Evolutionary conservation across 2,113 vertebrate species (phyloP), one percentile per base, ranked within the genome.

Genomic region (Peromyscus leucopus): DNA sequence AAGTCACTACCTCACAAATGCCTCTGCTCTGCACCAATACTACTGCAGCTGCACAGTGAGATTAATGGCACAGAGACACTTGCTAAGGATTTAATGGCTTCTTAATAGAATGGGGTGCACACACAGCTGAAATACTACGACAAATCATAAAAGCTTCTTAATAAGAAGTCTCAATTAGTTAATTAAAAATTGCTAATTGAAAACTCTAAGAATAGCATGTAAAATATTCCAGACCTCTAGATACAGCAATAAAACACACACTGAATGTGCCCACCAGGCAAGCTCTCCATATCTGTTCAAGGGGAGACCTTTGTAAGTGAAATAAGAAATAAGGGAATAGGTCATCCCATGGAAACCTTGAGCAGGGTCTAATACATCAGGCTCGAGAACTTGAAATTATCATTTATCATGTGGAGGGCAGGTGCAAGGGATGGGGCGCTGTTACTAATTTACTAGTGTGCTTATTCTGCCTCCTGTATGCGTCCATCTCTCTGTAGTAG

Each of bases 131-230:
- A 84, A 92, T 63, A 75, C 87, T 89, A 84, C 85, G 96, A 97
- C 94, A 97, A 96, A 98, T 97, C 97, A 97, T 98, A 97, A 97
- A 96, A 96, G 75, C 87, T 94, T 96, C 89, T 95, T 95, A 97
- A 97, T 97, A 96, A 97, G 97, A 98, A 96, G 92, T 84, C 9
- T 96, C 97, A 96, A 98, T 97, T 98, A 97, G 96, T 97, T 98
- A 97, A 98, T 98, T 98, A 98, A 97, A 97, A 97, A 95, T 91
- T 95, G 91, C 96, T 97, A 97, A 98, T 97, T 97, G 96, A 96
- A 98, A 98, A 97, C 76, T 91, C 96, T 93, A 96, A 94, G 94
- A 97, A 92, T 91, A 97, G 95, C 94, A 69, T 79, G 88, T 97
- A 95, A 97, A 97, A 97, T 97, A 97, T 92, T 92, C 59, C 90